phyloP scores from a whole-genome alignment of 1,140 invertebrate genomes.

The Phthorimaea operculella region DNA sequence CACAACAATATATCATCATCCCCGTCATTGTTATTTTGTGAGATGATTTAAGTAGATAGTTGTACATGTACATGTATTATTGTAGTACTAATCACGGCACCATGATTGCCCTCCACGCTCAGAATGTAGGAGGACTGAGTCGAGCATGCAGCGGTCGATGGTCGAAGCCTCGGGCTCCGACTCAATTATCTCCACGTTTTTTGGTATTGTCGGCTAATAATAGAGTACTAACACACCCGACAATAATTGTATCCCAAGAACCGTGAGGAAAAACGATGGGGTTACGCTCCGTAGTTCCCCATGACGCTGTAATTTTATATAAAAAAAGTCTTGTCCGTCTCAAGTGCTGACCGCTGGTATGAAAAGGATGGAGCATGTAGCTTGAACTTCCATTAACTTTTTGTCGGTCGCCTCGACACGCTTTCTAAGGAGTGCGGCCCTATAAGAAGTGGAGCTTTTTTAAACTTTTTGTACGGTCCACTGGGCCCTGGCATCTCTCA shows the following conservation, averaged over 20 bases:
- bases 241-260: conserved; percentile 49
- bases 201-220: conserved; percentile 28
- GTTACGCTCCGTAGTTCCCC: conserved; percentile 35
- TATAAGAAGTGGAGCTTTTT: conserved; percentile 1
- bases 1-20: too few relatives aligned
- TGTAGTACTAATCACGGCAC: too few relatives aligned
- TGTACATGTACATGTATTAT: too few relatives aligned
- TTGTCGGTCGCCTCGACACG: conserved; percentile 24
- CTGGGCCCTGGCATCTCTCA: not conserved
- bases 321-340: conserved; percentile 24
- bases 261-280: conserved; percentile 37
- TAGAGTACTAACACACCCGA: conserved; percentile 20
- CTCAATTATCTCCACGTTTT: conserved; percentile 28
- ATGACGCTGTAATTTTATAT: conserved; percentile 38
- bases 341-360: conserved; percentile 14
- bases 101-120: too few relatives aligned
- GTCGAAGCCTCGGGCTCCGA: conserved; percentile 4
- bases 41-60: too few relatives aligned
- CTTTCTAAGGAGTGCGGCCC: conserved; percentile 14
- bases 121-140: not conserved
- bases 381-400: conserved; percentile 36
- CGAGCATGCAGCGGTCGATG: not conserved
- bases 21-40: too few relatives aligned
- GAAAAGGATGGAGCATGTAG: conserved; percentile 25
- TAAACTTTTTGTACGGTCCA: not conserved